Conservation (phyloP, 2,113 vertebrate genomes). For the Piliocolobus tephrosceles region DNA sequence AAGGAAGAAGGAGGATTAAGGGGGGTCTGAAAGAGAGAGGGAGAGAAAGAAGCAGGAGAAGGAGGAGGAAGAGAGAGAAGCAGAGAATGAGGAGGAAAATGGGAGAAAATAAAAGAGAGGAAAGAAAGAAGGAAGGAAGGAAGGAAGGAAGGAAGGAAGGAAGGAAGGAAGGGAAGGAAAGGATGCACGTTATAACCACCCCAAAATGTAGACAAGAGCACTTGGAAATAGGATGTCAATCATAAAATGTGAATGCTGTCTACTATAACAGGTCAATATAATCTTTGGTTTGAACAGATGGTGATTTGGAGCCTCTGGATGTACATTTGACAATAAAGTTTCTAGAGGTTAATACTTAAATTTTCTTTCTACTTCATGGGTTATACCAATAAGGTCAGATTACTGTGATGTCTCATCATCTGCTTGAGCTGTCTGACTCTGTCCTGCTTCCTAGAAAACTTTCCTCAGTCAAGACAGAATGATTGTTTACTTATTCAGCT, state of each 20-base stretch:
- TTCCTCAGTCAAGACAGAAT: not conserved
- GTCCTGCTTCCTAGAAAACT: not conserved
- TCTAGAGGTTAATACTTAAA: not conserved
- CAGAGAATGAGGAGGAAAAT: not conserved
- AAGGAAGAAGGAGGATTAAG: not conserved
- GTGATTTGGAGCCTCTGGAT: not conserved
- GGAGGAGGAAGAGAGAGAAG: not conserved
- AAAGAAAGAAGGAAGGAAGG: not conserved
- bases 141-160: accelerated
- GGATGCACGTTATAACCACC: not conserved
- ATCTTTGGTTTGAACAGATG: not conserved
- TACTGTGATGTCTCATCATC: not conserved
- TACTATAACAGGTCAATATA: not conserved
- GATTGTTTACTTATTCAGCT: not conserved
- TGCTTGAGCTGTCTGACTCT: not conserved
- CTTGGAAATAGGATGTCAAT: not conserved
- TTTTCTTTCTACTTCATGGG: not conserved
- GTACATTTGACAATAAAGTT: not conserved
- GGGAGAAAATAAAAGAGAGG: not conserved
- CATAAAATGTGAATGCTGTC: not conserved
- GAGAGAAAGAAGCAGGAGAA: not conserved
- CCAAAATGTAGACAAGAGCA: not conserved
- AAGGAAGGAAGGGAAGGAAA: not conserved
- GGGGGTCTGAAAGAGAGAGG: not conserved
- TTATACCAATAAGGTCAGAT: not conserved